Base-by-base conservation (phyloP, 2,888 invertebrate species). In the Charanyca ferruginea region DNA sequence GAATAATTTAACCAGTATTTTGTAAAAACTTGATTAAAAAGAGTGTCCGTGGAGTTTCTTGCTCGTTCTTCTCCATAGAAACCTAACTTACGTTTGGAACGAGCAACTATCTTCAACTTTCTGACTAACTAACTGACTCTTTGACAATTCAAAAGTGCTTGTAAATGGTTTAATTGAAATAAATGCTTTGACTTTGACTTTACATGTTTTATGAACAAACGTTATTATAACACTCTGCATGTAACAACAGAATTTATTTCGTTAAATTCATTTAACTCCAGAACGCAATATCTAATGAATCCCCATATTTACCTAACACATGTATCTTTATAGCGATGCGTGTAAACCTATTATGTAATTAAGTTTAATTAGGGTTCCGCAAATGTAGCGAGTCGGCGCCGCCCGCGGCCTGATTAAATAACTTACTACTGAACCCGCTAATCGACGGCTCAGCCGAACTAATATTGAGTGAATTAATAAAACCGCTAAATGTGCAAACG, bases 341-440 rank as follows among this genome's bases (percentile, higher is more conserved):
- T 55, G 64, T 73, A 66, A 65, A 68, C 79, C 66, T 66, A 79
- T 76, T 73, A 66, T 62, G 65, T 76, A 76, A 68, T 79, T 76
- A 76, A 65, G 70, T 79, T 70, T 66, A 73, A 78, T 77, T 80
- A 77, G 66, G 80, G 74, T 68, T 67, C 64, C 52, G 65, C 55
- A 55, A 76, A 76, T 76, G 68, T 75, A 66, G 69, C 59, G 62
- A 49, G 59, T 22, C 70, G 48, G 47, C 52, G 32, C 60, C 66
- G 62, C 71, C 65, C 63, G 55, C 51, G 55, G 68, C 62, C 75
- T 61, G 60, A 67, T 75, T 73, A 69, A 77, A 77, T 79, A 78
- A 78, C 65, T 67, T 72, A 69, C 52, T 61, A 78, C 64, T 41
- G 78, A 60, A 72, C 69, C 55, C 47, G 53, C 76, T 73, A 76